These are phyloP conservation scores for Fundulus diaphanus DNA, from an alignment of 2,797 vertebrate species.

Conservation along the genomic window DNA sequence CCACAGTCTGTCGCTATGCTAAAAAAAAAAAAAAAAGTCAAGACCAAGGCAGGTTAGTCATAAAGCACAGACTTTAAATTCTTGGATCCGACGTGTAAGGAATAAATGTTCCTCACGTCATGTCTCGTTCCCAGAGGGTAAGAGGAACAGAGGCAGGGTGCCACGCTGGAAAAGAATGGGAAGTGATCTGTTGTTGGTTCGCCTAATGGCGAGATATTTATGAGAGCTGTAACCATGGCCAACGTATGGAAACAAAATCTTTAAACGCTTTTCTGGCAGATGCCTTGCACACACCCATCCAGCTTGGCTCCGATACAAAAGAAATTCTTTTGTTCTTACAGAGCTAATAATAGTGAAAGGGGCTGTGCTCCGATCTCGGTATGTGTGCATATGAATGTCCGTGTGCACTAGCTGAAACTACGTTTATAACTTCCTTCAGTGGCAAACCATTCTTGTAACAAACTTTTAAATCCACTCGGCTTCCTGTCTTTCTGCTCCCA, in stretches of 20 bases:
- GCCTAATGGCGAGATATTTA: slow-evolving; percentile 85
- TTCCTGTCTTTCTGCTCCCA: slow-evolving; percentile 87
- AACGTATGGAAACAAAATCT: slow-evolving; percentile 88
- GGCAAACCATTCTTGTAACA: slow-evolving; percentile 75
- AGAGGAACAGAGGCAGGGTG: slow-evolving; percentile 16
- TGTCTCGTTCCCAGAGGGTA: slow-evolving; percentile 63
- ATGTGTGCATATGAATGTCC: slow-evolving; percentile 40
- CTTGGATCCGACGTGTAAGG: slow-evolving; percentile 68
- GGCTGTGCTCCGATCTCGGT: slow-evolving; percentile 58
- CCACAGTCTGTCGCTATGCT: slow-evolving; percentile 40
- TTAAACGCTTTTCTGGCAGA: slow-evolving; percentile 84
- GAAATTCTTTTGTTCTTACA: slow-evolving; percentile 85
- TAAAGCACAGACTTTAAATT: slow-evolving; percentile 38
- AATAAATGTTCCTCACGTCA: slow-evolving; percentile 65
- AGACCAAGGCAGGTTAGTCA: slow-evolving; percentile 27
- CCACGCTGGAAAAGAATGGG: slow-evolving; percentile 62
- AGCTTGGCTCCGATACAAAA: slow-evolving; percentile 87
- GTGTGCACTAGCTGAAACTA: slow-evolving; percentile 67
- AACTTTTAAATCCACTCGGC: slow-evolving; percentile 88
- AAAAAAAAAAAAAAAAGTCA: slow-evolving; percentile 71
- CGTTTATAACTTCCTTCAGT: slow-evolving; percentile 90
- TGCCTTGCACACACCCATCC: slow-evolving; percentile 66
- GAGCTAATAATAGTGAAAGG: slow-evolving; percentile 90
- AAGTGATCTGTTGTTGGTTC: slow-evolving; percentile 74
- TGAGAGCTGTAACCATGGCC: slow-evolving; percentile 74